These are phyloP conservation scores for Etheostoma spectabile DNA, from an alignment of 2,113 vertebrate genomes.

Conservation along the genomic window DNA sequence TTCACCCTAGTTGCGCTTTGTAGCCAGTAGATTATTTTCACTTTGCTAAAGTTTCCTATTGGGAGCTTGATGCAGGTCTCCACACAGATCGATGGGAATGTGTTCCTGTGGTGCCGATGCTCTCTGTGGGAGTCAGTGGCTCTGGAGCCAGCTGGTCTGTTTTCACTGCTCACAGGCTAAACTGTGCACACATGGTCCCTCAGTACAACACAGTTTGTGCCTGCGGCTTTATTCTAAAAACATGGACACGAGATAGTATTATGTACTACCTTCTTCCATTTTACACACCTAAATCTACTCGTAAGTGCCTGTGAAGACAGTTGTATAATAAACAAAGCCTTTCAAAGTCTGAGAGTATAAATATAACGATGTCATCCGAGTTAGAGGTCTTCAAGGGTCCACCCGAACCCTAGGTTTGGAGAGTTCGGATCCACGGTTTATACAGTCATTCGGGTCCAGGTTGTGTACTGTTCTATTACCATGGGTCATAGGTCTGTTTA, in stretches of 20 bases:
- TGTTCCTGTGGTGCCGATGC: conserved; percentile 61
- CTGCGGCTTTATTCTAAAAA: conserved; percentile 5
- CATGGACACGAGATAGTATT: not conserved
- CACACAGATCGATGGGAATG: conserved; percentile 74
- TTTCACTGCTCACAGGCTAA: conserved; percentile 57
- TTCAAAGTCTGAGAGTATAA: not conserved
- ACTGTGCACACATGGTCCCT: conserved; percentile 35
- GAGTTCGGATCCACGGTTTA: too few species aligned
- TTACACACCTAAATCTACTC: not conserved
- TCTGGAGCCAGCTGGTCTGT: conserved; percentile 55
- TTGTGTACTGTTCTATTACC: too few species aligned
- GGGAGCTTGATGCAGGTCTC: conserved; percentile 66
- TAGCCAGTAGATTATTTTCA: conserved; percentile 67
- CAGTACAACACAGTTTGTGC: conserved; percentile 1
- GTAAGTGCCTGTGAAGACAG: not conserved
- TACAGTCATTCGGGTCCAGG: too few species aligned
- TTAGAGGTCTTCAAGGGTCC: too few species aligned
- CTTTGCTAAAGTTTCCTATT: conserved; percentile 56
- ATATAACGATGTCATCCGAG: not conserved
- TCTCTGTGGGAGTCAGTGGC: conserved; percentile 58
- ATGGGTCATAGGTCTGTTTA: too few species aligned
- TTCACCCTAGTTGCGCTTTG: conserved; percentile 61
- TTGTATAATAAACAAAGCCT: not conserved
- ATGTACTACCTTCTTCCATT: not conserved
- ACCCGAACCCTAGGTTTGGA: too few species aligned